Evolutionary conservation across 2,888 invertebrate genomes (phyloP).

Genomic region (Meta bourneti): DNA sequence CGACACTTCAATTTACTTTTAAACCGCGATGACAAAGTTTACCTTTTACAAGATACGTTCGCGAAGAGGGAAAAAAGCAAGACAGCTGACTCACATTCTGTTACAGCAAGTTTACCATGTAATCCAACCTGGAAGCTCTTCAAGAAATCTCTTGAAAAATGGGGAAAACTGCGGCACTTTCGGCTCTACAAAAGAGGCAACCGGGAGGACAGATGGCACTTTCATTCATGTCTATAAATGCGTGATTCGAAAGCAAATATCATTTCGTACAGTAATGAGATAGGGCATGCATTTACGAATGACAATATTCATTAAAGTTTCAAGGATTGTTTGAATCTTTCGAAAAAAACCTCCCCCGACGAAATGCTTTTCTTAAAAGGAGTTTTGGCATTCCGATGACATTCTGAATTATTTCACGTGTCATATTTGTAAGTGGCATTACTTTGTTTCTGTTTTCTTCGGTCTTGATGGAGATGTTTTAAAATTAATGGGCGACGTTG

Average conservation of each 20-base stretch:
- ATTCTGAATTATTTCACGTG: conserved; percentile 31
- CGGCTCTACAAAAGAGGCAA: neutral
- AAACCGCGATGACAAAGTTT: neutral
- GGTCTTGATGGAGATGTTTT: neutral
- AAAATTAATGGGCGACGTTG: too few relatives aligned
- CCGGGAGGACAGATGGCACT: conserved; percentile 10
- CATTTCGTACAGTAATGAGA: conserved; percentile 30
- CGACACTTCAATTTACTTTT: neutral
- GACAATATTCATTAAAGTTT: conserved; percentile 47
- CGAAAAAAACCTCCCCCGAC: neutral
- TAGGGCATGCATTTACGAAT: conserved; percentile 27
- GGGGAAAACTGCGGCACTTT: neutral
- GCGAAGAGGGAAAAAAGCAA: neutral
- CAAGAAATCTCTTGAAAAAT: neutral
- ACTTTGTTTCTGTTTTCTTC: neutral
- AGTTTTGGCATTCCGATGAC: conserved; percentile 9
- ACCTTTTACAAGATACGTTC: neutral
- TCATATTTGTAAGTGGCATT: conserved; percentile 15
- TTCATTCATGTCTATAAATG: conserved; percentile 20
- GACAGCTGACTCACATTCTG: neutral
- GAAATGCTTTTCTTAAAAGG: neutral
- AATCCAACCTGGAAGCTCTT: neutral
- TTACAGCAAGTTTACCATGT: neutral
- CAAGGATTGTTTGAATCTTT: conserved; percentile 5
- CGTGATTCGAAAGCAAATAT: conserved; percentile 22